These are phyloP conservation scores for Anoplolepis gracilipes DNA, from an alignment of 1,140 invertebrate genomes.

Conservation along the genomic window DNA sequence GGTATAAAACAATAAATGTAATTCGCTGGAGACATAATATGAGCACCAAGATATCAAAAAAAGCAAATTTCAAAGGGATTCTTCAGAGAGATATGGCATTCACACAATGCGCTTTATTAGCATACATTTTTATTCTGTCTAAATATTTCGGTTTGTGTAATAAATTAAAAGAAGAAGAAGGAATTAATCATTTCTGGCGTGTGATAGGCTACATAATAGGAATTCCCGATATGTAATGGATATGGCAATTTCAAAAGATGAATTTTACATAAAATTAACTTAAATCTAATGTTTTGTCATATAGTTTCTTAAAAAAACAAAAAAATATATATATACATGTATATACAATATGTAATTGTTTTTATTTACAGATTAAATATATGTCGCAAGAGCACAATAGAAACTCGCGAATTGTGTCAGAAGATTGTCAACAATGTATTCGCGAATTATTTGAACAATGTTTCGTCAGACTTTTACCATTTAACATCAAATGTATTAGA, in stretches of 20 bases:
- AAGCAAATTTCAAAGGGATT: conserved; percentile 80
- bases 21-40: conserved; percentile 88
- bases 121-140: conserved; percentile 88
- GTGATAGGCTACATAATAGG: conserved; percentile 92
- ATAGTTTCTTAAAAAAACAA: too few relatives aligned
- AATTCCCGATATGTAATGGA: conserved; percentile 90
- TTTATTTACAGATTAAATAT: conserved; percentile 70
- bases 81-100: conserved; percentile 92
- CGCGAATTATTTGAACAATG: conserved; percentile 56
- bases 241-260: not conserved
- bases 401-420: conserved; percentile 75
- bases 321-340: not conserved
- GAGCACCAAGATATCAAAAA: conserved; percentile 81
- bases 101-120: conserved; percentile 94
- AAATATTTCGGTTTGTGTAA: conserved; percentile 87
- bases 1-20: conserved; percentile 86
- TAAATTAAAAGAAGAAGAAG: conserved; percentile 86
- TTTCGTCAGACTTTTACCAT: conserved; percentile 19
- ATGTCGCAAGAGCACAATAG: conserved; percentile 72
- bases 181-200: conserved; percentile 92
- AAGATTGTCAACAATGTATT: conserved; percentile 62
- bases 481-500: conserved; percentile 51
- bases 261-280: not conserved
- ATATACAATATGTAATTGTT: not conserved
- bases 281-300: too few relatives aligned